Evolutionary conservation across 1,140 invertebrate genomes (phyloP), one percentile per base, ranked within the genome.

Genomic region (Polypedilum pembai): DNA sequence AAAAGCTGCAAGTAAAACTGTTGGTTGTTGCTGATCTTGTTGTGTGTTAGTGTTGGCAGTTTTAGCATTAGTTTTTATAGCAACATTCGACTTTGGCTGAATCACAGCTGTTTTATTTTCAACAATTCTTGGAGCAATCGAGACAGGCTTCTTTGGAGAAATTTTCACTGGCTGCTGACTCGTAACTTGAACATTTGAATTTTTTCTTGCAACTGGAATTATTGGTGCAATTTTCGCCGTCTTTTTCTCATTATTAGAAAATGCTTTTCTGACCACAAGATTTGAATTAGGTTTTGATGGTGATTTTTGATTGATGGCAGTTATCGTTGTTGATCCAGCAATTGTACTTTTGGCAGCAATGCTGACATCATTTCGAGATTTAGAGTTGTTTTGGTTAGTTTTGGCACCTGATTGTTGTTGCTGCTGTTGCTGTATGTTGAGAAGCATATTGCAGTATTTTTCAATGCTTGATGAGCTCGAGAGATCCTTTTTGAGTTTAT

Each of bases 1-100:
- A 77, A 85, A 80, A 0, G 84, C 81, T 40, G 85, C 83, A 7
- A 85, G 79, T 80, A 85, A 84, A 8, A 86, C 82, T 75, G 85
- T 83, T 8, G 77, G 75, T 77, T 82, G 81, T 76, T 76, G 76
- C 20, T 66, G 74, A 74, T 75, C 75, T n/a, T 76, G 75, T 21
- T 73, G 75, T 75, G 76, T 18, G 69, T 72, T 73, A 10, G 24
- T 33, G 24, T 3, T 33, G 5, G 24, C 1, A 75, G 40, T 69
- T 41, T 75, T 74, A 66, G 17, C 18, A 73, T 73, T 65, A 84
- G 79, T 15, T 82, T 81, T 75, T 82, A 56, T 15, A 12, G 45
- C 12, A 56, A 56, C 45, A 56, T 12, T 56, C 12, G 45, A 15
- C n/a, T 56, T 56, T 15, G 45, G 45, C 12, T 56, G 45, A 56